Base-by-base conservation (phyloP, 2,888 invertebrate species). In the Cyclophora punctaria region DNA sequence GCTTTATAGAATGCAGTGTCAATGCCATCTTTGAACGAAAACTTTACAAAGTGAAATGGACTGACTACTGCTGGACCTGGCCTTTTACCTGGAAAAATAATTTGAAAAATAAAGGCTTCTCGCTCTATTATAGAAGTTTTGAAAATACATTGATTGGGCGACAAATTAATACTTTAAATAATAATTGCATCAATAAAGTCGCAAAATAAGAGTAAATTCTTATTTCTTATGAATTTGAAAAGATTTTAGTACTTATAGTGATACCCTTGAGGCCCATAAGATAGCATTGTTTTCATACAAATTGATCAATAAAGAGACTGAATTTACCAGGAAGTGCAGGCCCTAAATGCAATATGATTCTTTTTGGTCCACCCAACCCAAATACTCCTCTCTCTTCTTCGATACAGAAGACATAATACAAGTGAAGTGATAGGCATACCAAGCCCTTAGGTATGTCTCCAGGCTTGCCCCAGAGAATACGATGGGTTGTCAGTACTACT, bases 21-120 rank as follows among this genome's bases (percentile, higher is more conserved):
- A 48, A 95, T 91, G 0, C 96, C 96, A 75, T 96, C 95, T 73
- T 94, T 94, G 63, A 97, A 97, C 0, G 96, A 96, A 34, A 97
- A 84, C 78, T 96, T 96, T 7, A 98, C 89, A 72, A 92, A 94
- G 66, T 93, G 92, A 65, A 91, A 91, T 7, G 90, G 81, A 69
- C 95, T 96, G 47, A 86, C 89, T 52, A 92, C 90, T 44, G 93
- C 89, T 7, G 96, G 96, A 0, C 96, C 96, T 43, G 94, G 93
- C 54, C 90, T 81, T 77, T 93, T 94, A 48, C 91, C 92, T 86
- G 61, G 55, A 81, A 67, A 20, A 20, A 20, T 20, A 20, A 20
- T 20, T 20, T 1, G 20, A 20, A 20, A 20, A 20, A 20, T 20
- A 20, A 20, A 20, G 20, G 20, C 1, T 20, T 20, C 20, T 20